These are phyloP conservation scores for Poecilia picta DNA, from an alignment of 2,797 vertebrate species.

Conservation along the genomic window DNA sequence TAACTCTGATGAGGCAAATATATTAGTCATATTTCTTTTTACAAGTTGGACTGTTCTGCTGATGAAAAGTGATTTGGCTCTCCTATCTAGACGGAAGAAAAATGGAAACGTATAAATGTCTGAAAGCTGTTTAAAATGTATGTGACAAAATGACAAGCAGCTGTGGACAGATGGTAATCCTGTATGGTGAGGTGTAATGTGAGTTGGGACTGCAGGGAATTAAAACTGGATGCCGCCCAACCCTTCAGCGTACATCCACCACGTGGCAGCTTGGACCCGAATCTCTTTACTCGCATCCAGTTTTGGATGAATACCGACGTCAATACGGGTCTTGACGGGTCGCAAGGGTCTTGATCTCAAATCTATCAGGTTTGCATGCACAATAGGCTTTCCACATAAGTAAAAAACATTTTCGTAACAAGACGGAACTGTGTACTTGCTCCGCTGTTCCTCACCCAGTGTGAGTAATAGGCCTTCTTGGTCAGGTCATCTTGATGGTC, in stretches of 20 bases:
- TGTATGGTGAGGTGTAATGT: neutral
- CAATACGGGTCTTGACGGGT: neutral
- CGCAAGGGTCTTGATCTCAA: conserved; percentile 1
- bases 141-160: neutral
- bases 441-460: conserved; percentile 39
- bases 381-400: conserved; percentile 7
- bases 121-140: neutral
- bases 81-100: neutral
- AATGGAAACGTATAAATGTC: neutral
- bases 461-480: conserved; percentile 59
- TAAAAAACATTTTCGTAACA: conserved; percentile 8
- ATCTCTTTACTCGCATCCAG: conserved; percentile 38
- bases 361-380: conserved; percentile 24
- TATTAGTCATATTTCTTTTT: neutral
- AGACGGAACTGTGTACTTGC: conserved; percentile 33
- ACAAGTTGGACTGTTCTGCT: neutral
- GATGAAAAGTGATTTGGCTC: neutral
- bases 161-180: conserved; percentile 1
- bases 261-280: conserved; percentile 31
- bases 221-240: neutral
- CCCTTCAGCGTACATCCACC: conserved; percentile 14
- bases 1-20: neutral
- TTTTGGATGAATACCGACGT: conserved; percentile 23
- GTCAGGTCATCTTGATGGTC: conserved; percentile 66
- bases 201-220: conserved; percentile 1